Evolutionary conservation across 2,113 vertebrate genomes (phyloP).

Genomic region (Podiceps cristatus): DNA sequence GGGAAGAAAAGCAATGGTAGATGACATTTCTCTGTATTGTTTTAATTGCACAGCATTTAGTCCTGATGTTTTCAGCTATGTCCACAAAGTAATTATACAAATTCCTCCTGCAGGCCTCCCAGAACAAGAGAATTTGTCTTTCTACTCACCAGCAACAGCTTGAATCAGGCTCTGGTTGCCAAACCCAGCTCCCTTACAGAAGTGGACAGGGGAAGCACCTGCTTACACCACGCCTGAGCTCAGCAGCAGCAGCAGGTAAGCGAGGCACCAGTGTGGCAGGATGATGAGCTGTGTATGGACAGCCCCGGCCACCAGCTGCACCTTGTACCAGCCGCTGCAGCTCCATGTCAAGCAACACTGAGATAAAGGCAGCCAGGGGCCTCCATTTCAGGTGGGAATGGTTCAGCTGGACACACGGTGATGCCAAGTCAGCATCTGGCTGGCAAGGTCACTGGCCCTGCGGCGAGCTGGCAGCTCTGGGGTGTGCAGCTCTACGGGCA

Average conservation of each 20-base stretch:
- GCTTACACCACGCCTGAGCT: not conserved
- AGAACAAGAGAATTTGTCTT: not conserved
- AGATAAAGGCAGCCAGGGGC: not conserved
- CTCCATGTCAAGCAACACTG: not conserved
- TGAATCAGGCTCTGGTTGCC: not conserved
- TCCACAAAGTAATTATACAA: not conserved
- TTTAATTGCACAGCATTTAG: not conserved
- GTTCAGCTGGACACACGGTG: not conserved
- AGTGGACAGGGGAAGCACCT: not conserved
- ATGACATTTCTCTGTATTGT: not conserved
- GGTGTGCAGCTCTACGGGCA: not conserved
- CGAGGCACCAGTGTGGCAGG: rapidly evolving
- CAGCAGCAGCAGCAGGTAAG: not conserved
- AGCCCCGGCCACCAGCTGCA: not conserved
- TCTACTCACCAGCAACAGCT: not conserved
- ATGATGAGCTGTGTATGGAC: rapidly evolving
- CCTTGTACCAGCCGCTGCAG: not conserved
- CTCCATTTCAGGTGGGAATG: not conserved
- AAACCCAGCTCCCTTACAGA: not conserved
- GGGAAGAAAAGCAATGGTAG: not conserved
- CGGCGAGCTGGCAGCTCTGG: not conserved
- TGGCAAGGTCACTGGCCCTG: not conserved
- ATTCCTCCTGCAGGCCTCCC: not conserved
- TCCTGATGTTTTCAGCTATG: not conserved
- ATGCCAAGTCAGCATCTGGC: not conserved